A percentile compares a stretch with the other conserved stretches of the same genome.
These are phyloP conservation scores for Drosophila azteca DNA, from an alignment of 1,140 invertebrate genomes.

Conservation along the genomic window DNA sequence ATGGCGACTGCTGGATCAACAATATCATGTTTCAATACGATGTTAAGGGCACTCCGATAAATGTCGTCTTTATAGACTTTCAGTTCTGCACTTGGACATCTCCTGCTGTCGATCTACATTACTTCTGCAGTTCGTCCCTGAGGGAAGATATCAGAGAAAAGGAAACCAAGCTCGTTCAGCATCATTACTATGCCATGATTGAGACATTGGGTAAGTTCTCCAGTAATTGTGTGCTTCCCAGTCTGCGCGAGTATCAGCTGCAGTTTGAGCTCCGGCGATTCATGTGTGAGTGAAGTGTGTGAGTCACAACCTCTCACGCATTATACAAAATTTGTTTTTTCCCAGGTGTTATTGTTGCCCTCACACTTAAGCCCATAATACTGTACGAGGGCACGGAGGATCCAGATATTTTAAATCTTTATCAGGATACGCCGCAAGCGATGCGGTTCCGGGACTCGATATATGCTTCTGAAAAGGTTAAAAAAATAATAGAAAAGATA, in stretches of 20 bases:
- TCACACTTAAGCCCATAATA: slow-evolving; percentile 50
- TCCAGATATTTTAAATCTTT: slow-evolving; percentile 47
- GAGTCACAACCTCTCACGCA: fast-evolving
- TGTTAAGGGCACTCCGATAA: slow-evolving; percentile 78
- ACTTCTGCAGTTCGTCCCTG: slow-evolving; percentile 71
- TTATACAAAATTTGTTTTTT: neutral
- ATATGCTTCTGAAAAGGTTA: slow-evolving; percentile 34
- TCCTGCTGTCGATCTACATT: slow-evolving; percentile 66
- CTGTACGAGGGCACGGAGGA: slow-evolving; percentile 52
- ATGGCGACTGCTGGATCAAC: slow-evolving; percentile 87
- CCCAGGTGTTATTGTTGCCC: slow-evolving; percentile 31
- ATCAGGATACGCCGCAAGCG: slow-evolving; percentile 38
- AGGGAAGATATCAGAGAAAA: slow-evolving; percentile 31
- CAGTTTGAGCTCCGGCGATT: slow-evolving; percentile 63
- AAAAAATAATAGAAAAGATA: slow-evolving; percentile 33
- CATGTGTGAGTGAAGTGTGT: slow-evolving; percentile 43
- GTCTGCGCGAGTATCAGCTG: slow-evolving; percentile 60
- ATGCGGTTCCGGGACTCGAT: slow-evolving; percentile 52
- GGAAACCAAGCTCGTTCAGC: slow-evolving; percentile 58
- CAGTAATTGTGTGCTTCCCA: slow-evolving; percentile 52
- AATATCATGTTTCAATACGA: slow-evolving; percentile 86
- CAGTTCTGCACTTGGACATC: slow-evolving; percentile 62
- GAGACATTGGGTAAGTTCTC: slow-evolving; percentile 39
- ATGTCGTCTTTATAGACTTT: slow-evolving; percentile 83
- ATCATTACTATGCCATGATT: slow-evolving; percentile 61